Percentiles rank a stretch among this genome's conserved stretches.
Conservation (phyloP, 2,888 invertebrate genomes). For the Sepiola atlantica region DNA sequence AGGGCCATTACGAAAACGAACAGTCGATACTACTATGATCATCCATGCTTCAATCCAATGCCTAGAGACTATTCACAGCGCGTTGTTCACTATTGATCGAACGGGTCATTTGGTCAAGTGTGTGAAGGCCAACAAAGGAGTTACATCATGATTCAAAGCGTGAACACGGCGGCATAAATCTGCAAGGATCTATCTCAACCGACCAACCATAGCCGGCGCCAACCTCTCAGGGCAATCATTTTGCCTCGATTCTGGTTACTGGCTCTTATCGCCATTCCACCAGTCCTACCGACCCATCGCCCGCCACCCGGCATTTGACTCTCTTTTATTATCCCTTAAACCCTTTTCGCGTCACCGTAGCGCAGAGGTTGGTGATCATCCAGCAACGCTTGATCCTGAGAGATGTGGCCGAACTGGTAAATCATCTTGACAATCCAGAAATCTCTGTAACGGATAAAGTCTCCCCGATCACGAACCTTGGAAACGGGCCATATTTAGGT, state of each 20-base stretch:
- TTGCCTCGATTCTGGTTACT: background rate
- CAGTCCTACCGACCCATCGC: background rate
- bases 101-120: background rate
- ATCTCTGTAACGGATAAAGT: background rate
- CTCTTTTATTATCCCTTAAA: background rate
- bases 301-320: background rate
- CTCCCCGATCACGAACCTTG: background rate
- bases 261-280: background rate
- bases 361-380: background rate
- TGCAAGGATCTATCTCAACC: conserved; percentile 3
- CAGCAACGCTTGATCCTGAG: background rate
- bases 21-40: background rate
- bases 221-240: background rate
- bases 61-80: background rate
- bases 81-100: background rate
- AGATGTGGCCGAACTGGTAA: background rate
- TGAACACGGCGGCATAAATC: background rate
- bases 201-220: background rate
- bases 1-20: background rate
- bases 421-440: background rate
- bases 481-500: background rate
- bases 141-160: conserved; percentile 15
- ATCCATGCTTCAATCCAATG: background rate
- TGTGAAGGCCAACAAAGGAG: conserved; percentile 4
- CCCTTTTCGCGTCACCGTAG: background rate